A percentile compares a stretch with the other conserved stretches of the same genome.
Conservation (phyloP, 1,140 invertebrate genomes). For the Drosophila serrata region DNA sequence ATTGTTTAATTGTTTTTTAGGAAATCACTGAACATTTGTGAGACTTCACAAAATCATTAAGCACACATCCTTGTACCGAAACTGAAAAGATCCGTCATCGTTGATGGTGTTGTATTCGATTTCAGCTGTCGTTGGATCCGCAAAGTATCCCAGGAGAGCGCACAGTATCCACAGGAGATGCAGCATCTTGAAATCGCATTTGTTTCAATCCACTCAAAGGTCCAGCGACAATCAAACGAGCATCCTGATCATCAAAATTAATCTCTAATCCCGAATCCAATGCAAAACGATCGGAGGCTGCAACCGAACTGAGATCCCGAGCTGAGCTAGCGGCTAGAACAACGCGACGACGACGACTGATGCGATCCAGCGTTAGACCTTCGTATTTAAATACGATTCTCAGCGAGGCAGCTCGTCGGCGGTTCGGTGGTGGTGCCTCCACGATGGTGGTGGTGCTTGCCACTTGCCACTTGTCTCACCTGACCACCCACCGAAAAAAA, state of each 20-base stretch:
- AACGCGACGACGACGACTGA: conserved; percentile 78
- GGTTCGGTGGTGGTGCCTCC: conserved; percentile 51
- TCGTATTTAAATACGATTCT: conserved; percentile 85
- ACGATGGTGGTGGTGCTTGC: conserved; percentile 27
- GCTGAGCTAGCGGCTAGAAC: conserved; percentile 60
- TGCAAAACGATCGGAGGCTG: neutral
- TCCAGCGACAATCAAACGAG: conserved; percentile 29
- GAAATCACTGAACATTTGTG: neutral
- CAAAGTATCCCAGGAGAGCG: conserved; percentile 42
- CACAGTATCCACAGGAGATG: conserved; percentile 39
- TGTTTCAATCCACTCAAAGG: conserved; percentile 12
- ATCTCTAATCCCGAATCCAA: conserved; percentile 1
- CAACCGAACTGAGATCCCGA: conserved; percentile 21
- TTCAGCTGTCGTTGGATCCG: conserved; percentile 52
- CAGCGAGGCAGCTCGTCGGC: conserved; percentile 66
- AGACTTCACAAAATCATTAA: neutral
- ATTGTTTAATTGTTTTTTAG: neutral
- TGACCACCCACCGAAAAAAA: conserved; percentile 79
- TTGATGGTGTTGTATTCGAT: conserved; percentile 87
- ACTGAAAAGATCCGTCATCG: conserved; percentile 89
- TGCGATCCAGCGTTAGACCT: conserved; percentile 77
- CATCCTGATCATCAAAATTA: conserved; percentile 39
- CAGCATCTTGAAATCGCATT: conserved; percentile 57
- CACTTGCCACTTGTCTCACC: conserved; percentile 78
- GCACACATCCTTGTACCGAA: conserved; percentile 85